Evolutionary conservation across 2,888 invertebrate species (phyloP).

Genomic region (Latheticus oryzae): DNA sequence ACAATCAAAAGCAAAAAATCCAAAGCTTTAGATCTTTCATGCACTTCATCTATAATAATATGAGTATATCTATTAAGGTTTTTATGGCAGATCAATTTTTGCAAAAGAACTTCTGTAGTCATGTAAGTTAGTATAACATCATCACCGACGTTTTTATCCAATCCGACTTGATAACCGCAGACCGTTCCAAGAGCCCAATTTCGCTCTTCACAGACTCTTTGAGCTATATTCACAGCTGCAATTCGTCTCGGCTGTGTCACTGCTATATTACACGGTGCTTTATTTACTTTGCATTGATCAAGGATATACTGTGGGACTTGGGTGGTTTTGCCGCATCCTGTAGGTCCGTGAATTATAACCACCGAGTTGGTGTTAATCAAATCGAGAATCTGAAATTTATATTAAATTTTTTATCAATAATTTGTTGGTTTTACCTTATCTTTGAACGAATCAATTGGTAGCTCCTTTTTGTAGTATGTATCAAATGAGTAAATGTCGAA

Average conservation of each 20-base stretch:
- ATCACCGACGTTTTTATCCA: constrained; percentile 70
- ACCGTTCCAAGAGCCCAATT: constrained; percentile 84
- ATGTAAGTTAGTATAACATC: constrained; percentile 87
- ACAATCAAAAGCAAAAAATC: constrained; percentile 90
- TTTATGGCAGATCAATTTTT: constrained; percentile 77
- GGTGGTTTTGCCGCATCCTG: constrained; percentile 95
- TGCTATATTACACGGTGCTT: constrained; percentile 82
- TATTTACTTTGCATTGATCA: constrained; percentile 76
- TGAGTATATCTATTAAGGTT: constrained; percentile 85
- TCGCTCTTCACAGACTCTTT: constrained; percentile 85
- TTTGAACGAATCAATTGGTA: constrained; percentile 54
- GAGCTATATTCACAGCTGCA: constrained; percentile 91
- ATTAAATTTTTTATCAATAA: too few relatives aligned
- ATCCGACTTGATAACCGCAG: constrained; percentile 90
- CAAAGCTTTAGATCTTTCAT: constrained; percentile 92
- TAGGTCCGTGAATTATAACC: constrained; percentile 89
- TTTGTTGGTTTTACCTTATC: constrained; percentile 48
- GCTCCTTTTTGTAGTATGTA: constrained; percentile 47
- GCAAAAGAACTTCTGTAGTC: constrained; percentile 89
- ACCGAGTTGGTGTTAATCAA: constrained; percentile 78
- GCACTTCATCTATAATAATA: constrained; percentile 92
- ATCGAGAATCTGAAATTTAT: constrained; percentile 72
- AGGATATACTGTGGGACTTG: constrained; percentile 94
- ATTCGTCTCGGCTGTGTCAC: constrained; percentile 95
- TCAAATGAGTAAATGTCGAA: constrained; percentile 53